phyloP scores from a whole-genome alignment of 1,140 invertebrate species.

The Muscidifurax raptorellus region DNA sequence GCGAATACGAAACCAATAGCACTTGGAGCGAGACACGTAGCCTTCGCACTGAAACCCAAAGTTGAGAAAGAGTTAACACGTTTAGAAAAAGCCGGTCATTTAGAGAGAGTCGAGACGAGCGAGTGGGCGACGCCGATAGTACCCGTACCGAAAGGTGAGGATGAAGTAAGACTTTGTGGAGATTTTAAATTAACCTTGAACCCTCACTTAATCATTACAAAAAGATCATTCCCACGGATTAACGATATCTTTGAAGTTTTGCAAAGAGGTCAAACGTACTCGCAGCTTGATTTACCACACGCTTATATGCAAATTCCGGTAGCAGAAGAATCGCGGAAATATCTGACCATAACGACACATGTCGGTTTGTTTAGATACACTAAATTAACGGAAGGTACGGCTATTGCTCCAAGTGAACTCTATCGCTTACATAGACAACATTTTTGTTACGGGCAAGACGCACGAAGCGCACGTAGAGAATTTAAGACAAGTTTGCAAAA shows the following conservation, averaged over 20 bases:
- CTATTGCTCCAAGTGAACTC: neutral
- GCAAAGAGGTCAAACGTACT: too few relatives aligned
- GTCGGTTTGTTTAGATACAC: neutral
- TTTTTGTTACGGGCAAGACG: conserved; percentile 49
- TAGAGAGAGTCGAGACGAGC: neutral
- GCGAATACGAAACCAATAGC: neutral
- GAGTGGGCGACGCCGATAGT: conserved; percentile 23
- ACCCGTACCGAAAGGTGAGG: neutral
- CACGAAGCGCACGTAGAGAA: conserved; percentile 40
- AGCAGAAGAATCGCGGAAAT: neutral
- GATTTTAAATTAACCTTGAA: conserved; percentile 23
- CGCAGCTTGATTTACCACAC: too few relatives aligned
- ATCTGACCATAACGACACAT: neutral
- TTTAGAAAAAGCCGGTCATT: neutral
- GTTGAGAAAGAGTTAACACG: neutral
- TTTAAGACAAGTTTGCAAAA: conserved; percentile 41
- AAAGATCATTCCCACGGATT: neutral
- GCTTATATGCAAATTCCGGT: conserved; percentile 9
- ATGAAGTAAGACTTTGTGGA: neutral
- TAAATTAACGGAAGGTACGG: neutral
- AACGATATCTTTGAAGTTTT: too few relatives aligned
- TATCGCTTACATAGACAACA: conserved; percentile 50
- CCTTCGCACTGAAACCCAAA: neutral
- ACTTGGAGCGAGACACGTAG: neutral
- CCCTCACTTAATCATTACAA: neutral